Evolutionary conservation across 2,888 invertebrate species (phyloP).

Genomic region (Strigamia maritima): DNA sequence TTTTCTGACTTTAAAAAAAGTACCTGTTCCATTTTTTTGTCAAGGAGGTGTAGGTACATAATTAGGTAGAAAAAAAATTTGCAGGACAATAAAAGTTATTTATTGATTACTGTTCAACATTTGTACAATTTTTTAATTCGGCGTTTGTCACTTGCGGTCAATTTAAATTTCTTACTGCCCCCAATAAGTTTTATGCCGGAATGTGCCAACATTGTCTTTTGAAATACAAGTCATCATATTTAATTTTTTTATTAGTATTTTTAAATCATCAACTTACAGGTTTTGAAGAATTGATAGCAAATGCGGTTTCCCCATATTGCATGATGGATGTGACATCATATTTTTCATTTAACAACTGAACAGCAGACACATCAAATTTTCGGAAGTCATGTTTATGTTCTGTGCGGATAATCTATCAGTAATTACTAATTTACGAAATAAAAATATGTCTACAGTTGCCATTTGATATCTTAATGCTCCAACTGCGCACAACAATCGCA

Average conservation of each 20-base stretch:
- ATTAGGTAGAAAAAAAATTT: too few species aligned
- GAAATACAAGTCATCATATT: not conserved
- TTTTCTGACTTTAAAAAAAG: too few species aligned
- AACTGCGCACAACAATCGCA: too few species aligned
- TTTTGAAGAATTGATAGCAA: slow-evolving; percentile 45
- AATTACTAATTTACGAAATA: too few species aligned
- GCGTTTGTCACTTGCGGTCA: not conserved
- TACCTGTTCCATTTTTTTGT: too few species aligned
- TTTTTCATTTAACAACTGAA: slow-evolving; percentile 47
- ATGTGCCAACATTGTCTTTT: not conserved
- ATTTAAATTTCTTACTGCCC: not conserved
- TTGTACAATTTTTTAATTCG: not conserved
- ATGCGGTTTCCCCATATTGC: slow-evolving; percentile 52
- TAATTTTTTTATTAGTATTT: not conserved
- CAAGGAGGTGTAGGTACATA: too few species aligned
- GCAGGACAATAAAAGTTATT: too few species aligned
- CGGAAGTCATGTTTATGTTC: slow-evolving; percentile 50
- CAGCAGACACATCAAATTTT: slow-evolving; percentile 47
- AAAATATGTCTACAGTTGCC: too few species aligned
- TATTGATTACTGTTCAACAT: too few species aligned
- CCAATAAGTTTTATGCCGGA: not conserved
- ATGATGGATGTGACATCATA: slow-evolving; percentile 51
- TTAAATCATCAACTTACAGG: not conserved
- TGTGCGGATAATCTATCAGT: too few species aligned
- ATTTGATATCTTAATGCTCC: too few species aligned